These are phyloP conservation scores for Boloria selene DNA, from an alignment of 2,888 invertebrate genomes.

Conservation along the genomic window DNA sequence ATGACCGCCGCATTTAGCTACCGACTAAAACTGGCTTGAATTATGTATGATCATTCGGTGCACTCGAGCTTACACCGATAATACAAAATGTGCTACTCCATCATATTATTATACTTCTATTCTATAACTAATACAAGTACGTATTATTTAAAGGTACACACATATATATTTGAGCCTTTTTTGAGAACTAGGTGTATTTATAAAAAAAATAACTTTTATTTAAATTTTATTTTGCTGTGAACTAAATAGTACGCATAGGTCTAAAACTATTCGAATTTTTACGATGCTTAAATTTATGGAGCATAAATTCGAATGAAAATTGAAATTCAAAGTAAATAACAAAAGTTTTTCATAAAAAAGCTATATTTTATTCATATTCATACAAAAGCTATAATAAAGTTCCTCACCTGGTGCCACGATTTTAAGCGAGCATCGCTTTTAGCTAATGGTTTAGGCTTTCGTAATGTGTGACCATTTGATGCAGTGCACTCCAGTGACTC, in stretches of 20 bases:
- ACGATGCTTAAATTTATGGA: too few species aligned
- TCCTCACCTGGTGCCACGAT: background rate
- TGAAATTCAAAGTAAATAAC: too few species aligned
- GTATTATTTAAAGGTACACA: too few species aligned
- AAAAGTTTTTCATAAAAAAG: background rate
- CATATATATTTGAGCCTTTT: too few species aligned
- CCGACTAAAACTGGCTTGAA: constrained; percentile 28
- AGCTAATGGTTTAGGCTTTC: background rate
- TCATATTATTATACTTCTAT: constrained; percentile 2
- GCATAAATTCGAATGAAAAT: too few species aligned
- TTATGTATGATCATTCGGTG: constrained; percentile 19
- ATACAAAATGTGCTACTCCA: constrained; percentile 6
- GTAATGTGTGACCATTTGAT: background rate
- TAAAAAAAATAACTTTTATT: too few species aligned
- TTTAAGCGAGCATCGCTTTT: background rate
- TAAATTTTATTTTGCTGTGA: too few species aligned
- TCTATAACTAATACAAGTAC: background rate
- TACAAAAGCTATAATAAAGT: background rate
- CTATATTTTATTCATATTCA: background rate
- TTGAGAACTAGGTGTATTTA: too few species aligned
- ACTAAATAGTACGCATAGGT: too few species aligned
- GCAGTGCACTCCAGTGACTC: constrained; percentile 9
- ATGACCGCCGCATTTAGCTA: constrained; percentile 36
- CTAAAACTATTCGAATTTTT: too few species aligned
- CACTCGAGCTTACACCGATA: constrained; percentile 14